Evolutionary conservation across 2,113 vertebrate species (phyloP).

Genomic region (Todiramphus saurophagus): DNA sequence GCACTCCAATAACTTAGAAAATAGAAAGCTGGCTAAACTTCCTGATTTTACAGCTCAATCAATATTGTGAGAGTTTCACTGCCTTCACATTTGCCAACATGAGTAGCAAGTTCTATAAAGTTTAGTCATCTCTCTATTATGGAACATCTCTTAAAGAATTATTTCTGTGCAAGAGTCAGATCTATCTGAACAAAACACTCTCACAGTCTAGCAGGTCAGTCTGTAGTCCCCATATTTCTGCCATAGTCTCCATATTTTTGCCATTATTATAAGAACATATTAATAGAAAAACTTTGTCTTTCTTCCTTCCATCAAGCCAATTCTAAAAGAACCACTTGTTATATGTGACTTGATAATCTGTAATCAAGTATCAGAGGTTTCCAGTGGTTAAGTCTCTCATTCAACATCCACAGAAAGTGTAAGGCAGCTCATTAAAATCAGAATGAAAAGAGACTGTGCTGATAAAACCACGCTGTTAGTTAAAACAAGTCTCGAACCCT

Average conservation of each 20-base stretch:
- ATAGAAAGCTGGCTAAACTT: not conserved
- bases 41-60: not conserved
- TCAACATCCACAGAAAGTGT: not conserved
- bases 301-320: not conserved
- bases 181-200: not conserved
- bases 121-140: not conserved
- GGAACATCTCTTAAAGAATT: not conserved
- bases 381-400: not conserved
- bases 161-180: not conserved
- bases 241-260: not conserved
- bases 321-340: not conserved
- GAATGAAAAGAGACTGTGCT: not conserved
- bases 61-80: not conserved
- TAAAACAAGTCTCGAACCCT: not conserved
- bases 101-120: not conserved
- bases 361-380: too few relatives aligned
- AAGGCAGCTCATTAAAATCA: not conserved
- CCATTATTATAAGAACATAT: not conserved
- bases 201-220: not conserved
- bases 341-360: too few relatives aligned
- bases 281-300: not conserved
- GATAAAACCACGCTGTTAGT: not conserved
- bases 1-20: not conserved
- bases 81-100: not conserved
- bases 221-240: not conserved